Percentiles rank a stretch among this genome's conserved stretches.
These are phyloP conservation scores for Seriola quinqueradiata DNA, from an alignment of 2,113 vertebrate species.

Conservation along the genomic window DNA sequence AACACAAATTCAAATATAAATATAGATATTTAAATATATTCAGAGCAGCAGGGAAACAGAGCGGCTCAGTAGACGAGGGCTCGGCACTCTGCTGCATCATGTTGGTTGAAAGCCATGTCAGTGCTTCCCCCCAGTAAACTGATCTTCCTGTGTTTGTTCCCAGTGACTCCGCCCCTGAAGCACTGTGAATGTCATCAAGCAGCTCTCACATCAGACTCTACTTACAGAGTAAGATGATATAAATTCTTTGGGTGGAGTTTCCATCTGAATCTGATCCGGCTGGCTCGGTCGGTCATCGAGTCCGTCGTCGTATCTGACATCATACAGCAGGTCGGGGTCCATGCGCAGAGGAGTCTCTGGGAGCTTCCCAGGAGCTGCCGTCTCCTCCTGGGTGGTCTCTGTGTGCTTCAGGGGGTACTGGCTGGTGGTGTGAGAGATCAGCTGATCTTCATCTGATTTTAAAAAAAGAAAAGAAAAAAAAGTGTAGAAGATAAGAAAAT, in stretches of 20 bases:
- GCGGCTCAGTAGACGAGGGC: no score
- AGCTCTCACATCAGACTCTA: background rate
- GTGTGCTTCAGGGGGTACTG: slow-evolving; percentile 89
- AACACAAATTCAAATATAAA: no score
- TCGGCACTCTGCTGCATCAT: no score
- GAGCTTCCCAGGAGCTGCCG: slow-evolving; percentile 91
- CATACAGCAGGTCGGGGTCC: slow-evolving; percentile 82
- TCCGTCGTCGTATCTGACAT: slow-evolving; percentile 85
- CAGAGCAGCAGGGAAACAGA: no score
- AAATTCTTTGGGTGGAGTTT: slow-evolving; percentile 88
- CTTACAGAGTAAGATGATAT: slow-evolving; percentile 93
- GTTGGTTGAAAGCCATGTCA: no score
- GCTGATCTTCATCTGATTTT: slow-evolving; percentile 79
- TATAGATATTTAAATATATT: no score
- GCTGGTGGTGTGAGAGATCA: slow-evolving; percentile 91
- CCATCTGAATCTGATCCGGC: slow-evolving; percentile 81
- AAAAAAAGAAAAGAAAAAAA: background rate
- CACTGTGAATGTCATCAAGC: background rate
- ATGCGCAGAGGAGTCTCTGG: slow-evolving; percentile 93
- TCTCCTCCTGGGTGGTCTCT: slow-evolving; percentile 93
- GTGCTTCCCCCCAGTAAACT: no score
- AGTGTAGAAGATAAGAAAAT: background rate
- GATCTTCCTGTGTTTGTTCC: no score
- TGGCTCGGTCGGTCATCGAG: slow-evolving; percentile 69
- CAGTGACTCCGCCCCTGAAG: no score